These are phyloP conservation scores for Amyelois transitella DNA, from an alignment of 1,140 invertebrate genomes.

Conservation along the genomic window DNA sequence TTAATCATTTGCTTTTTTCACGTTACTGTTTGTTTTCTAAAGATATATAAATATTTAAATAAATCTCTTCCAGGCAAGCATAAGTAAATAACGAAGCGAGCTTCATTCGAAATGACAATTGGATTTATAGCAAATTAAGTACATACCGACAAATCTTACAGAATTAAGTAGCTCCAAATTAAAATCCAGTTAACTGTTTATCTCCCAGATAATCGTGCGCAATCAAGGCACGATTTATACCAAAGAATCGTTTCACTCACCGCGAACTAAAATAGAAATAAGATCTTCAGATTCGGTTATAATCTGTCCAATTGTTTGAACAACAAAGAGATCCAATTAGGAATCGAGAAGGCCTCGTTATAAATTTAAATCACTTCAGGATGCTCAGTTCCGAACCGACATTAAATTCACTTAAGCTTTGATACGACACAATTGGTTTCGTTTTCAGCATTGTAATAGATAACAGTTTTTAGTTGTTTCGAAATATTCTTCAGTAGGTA, in stretches of 20 bases:
- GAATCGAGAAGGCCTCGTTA: constrained; percentile 3
- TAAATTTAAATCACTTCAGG: constrained; percentile 3
- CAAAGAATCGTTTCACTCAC: neutral
- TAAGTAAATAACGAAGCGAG: too few relatives aligned
- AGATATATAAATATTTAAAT: too few relatives aligned
- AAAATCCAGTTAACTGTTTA: neutral
- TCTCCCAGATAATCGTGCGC: neutral
- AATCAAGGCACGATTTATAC: neutral
- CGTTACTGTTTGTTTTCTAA: too few relatives aligned
- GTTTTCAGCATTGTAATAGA: too few relatives aligned
- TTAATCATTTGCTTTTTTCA: too few relatives aligned
- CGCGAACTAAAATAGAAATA: constrained; percentile 3
- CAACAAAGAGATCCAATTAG: constrained; percentile 5
- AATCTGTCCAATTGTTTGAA: constrained; percentile 4
- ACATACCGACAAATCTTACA: too few relatives aligned
- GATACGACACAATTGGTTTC: neutral
- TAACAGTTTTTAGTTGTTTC: too few relatives aligned
- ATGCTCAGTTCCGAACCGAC: neutral
- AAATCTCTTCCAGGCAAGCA: too few relatives aligned
- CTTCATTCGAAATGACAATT: too few relatives aligned
- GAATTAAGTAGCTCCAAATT: too few relatives aligned
- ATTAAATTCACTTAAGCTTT: constrained; percentile 1
- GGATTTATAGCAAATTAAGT: too few relatives aligned
- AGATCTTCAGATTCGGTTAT: neutral
- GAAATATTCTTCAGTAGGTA: too few relatives aligned